Evolutionary conservation across 64 coral and sea anemone species (phyloP), one percentile per base, ranked within the genome.

Genomic region (Acropora tenuis): DNA sequence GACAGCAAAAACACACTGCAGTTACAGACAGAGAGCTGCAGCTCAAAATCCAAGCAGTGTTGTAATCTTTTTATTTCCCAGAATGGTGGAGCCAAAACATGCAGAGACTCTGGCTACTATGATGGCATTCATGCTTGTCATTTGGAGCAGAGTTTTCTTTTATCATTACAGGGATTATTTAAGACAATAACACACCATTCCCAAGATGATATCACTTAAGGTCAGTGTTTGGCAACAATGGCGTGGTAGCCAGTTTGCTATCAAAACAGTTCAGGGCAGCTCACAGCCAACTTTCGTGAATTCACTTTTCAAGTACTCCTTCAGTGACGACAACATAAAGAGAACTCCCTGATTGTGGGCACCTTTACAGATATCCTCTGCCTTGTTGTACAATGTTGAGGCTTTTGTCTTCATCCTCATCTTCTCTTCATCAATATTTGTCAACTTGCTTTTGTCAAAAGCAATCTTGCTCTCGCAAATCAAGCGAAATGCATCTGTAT

Each of bases 81-180:
- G 96, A 18, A 74, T 92, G 30, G 96, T 98, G 13, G 96, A 98
- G 9, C 47, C 90, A 48, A 90, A 95, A 47, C 90, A 98, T 81
- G 90, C 96, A n/a, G 96, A 98, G 77, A 98, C 96, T 13, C 93
- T 93, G 41, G 96, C 93, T 6, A 98, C 96, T 63, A 98, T 98
- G 96, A 98, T 98, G 96, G 96, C 96, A 16, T 95, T 95, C 47
- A 42, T 98, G 12, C 73, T 98, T 0, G 90, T 95, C 4, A 73
- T 98, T 72, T 93, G 96, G 96, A 30, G 90, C 90, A 42, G 96
- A 67, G 13, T 90, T 95, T 72, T 95, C 96, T 8, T 98, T 98
- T 93, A 90, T 69, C 71, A 86, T 98, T 41, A 49, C 96, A 0
- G 83, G 82, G 55, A 68, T 82, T 13, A 15, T 96, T 18, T 96